Conservation (phyloP, 2,113 vertebrate species). For the Callipepla californica region DNA sequence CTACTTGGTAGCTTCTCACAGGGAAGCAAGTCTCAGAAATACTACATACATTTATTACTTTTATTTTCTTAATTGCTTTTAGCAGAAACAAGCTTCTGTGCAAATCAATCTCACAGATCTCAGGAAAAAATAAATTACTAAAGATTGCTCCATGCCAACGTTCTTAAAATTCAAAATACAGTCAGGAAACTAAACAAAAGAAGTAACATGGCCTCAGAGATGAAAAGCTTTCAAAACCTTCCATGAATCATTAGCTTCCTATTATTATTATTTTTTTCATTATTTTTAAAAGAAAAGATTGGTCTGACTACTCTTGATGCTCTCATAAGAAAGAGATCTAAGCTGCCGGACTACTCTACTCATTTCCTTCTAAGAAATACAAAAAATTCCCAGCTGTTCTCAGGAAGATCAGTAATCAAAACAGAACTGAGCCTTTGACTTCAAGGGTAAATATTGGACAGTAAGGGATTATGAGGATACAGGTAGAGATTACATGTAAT, state of each 20-base stretch:
- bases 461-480: background rate
- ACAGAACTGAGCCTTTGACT: background rate
- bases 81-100: background rate
- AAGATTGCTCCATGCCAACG: background rate
- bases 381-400: conserved; percentile 35
- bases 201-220: background rate
- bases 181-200: background rate
- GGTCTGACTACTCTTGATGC: background rate
- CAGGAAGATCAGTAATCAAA: conserved; percentile 23
- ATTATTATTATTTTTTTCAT: background rate
- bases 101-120: background rate
- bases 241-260: background rate
- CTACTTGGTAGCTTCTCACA: background rate
- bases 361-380: conserved; percentile 15
- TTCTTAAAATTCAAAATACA: background rate
- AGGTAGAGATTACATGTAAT: fast-evolving
- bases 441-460: background rate
- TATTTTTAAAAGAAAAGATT: background rate
- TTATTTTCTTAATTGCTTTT: background rate
- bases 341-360: background rate
- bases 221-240: background rate
- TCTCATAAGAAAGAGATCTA: background rate
- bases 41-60: background rate
- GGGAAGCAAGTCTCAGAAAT: background rate
- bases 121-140: background rate